phyloP scores from a whole-genome alignment of 2,888 invertebrate genomes.

The Pseudococcus viburni region DNA sequence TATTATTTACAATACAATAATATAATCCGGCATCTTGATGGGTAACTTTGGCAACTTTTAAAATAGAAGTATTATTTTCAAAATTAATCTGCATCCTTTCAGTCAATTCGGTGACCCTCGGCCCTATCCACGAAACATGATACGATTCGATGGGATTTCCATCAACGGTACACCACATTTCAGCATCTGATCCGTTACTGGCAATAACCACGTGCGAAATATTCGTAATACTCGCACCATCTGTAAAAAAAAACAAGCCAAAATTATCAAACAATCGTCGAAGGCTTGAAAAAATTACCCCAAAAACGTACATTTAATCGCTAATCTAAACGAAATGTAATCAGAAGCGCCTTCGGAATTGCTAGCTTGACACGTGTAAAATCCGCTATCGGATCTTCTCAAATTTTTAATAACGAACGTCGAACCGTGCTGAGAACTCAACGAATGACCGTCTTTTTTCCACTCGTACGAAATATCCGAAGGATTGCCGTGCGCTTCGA shows the following conservation, averaged over 20 bases:
- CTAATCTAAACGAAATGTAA: constrained; percentile 83
- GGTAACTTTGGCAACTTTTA: constrained; percentile 83
- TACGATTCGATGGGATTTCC: constrained; percentile 89
- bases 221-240: constrained; percentile 85
- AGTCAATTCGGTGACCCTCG: constrained; percentile 72
- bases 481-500: constrained; percentile 90
- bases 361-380: constrained; percentile 87
- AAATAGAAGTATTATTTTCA: constrained; percentile 82
- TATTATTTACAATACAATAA: constrained; percentile 90
- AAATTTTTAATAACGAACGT: constrained; percentile 87
- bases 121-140: constrained; percentile 87
- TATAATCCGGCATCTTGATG: constrained; percentile 91
- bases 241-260: constrained; percentile 74
- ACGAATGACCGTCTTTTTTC: constrained; percentile 84
- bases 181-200: constrained; percentile 84
- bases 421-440: constrained; percentile 79
- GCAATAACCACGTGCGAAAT: constrained; percentile 84
- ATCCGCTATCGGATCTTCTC: constrained; percentile 85
- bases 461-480: constrained; percentile 86
- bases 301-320: constrained; percentile 85
- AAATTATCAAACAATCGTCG: neutral
- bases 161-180: constrained; percentile 87
- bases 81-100: constrained; percentile 80
- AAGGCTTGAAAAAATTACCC: neutral
- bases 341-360: constrained; percentile 88